Base-by-base conservation (phyloP, 2,113 vertebrate genomes). In the Pseudopipra pipra region DNA sequence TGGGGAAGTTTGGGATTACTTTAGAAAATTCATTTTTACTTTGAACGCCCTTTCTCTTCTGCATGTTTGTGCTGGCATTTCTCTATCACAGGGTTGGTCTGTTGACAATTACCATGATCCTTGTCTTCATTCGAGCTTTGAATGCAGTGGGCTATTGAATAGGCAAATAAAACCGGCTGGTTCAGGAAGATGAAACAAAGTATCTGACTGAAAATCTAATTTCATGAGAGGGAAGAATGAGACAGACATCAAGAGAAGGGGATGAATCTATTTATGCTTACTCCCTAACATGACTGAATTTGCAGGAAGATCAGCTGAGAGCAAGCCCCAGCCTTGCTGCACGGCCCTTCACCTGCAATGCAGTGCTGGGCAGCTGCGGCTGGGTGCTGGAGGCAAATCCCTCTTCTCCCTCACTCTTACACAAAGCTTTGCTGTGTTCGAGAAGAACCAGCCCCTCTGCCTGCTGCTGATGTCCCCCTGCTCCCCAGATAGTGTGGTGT, bases 341-440 rank as follows among this genome's bases (percentile, higher is more conserved):
- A 47, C 93, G 93, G 94, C 91, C 91, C 85, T 59, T 97, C 91
- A 99, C 98, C 99, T 99, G 98, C 99, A 99, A 98, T 99, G 99
- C 99, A 99, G 98, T 98, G 98, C 97, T 98, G 93, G 89, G 87
- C 97, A 97, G 91, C 95, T 95, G 96, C 96, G 97, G 92, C 98
- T 98, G 98, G 98, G 98, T 98, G 95, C 93, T 92, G 96, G 28
- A 92, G 88, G 97, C 96, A 97, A 58, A 81, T 58, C 86, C 70
- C 92, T 96, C 83, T 93, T 54, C 95, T 97, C 79, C 93, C 70
- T 93, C 78, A 16, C 84, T 89, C 90, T 25, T 11, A 59, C 93
- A 95, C 95, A 96, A 96, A 96, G 97, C 96, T 93, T 17, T 37
- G 92, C 89, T 94, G 87, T 62, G 11, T 85, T 90, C 51, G 6